These are phyloP conservation scores for Alcedo quadribrachys DNA, from an alignment of 2,797 vertebrate species.

Conservation along the genomic window DNA sequence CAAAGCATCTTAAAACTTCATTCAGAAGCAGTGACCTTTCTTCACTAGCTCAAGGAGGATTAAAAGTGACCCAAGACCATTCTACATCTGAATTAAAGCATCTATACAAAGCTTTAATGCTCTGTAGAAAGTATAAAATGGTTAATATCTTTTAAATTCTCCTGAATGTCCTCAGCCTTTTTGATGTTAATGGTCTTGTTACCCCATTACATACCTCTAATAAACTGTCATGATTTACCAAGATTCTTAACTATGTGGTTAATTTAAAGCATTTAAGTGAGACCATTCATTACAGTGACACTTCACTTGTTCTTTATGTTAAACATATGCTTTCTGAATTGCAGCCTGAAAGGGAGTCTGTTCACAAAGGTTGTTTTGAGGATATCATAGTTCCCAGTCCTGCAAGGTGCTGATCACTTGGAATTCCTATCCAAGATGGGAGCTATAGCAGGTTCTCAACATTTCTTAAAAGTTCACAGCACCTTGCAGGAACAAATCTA, in stretches of 20 bases:
- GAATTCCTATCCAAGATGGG: neutral
- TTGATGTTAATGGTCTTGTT: neutral
- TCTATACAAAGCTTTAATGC: neutral
- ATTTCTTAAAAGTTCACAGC: neutral
- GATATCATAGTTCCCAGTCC: neutral
- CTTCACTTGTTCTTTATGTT: neutral
- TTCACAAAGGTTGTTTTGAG: neutral
- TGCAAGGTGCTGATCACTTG: neutral
- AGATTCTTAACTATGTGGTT: neutral
- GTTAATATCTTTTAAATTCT: slow-evolving; percentile 14
- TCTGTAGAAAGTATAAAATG: neutral
- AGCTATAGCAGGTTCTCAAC: neutral
- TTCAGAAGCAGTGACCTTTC: neutral
- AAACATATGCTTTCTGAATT: neutral
- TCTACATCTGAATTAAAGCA: neutral
- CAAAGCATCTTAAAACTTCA: neutral
- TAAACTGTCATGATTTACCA: neutral
- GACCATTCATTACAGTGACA: neutral
- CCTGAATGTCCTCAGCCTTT: neutral
- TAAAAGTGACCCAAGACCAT: neutral
- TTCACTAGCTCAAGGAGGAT: neutral
- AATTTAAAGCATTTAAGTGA: neutral
- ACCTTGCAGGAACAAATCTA: neutral
- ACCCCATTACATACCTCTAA: neutral
- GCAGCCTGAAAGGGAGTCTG: neutral